Base-by-base conservation (phyloP, 2,888 invertebrate species). In the Spodoptera exigua region DNA sequence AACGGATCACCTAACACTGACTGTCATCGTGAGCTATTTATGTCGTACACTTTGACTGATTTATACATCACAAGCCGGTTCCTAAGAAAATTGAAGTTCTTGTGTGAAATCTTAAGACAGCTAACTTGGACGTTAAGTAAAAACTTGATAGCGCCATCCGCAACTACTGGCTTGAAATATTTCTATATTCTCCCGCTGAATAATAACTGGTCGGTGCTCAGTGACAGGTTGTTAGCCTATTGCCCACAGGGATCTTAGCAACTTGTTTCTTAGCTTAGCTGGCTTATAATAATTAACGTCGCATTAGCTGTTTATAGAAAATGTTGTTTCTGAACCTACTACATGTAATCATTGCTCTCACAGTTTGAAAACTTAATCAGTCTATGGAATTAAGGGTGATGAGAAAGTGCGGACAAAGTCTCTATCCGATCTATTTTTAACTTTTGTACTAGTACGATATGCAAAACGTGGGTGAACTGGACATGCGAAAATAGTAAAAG, bases 211-310 rank as follows among this genome's bases (percentile, higher is more conserved):
- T 32, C 35, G 34, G 49, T 36, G 16, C 37, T 18, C 35, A 45
- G 17, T 63, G 54, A 40, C 34, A 45, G 39, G 52, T 61, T 61
- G 53, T 53, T 61, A 35, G 44, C 45, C 47, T 68, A 64, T 52
- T 54, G 40, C 45, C 39, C n/a, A 39, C 44, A 65, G 59, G 43
- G 43, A 47, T 43, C 47, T n/a, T 34, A 16, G 52, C 40, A 63
- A 63, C 66, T 47, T 40, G 44, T 57, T 57, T 16, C 13, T 16
- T 18, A 18, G 18, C 21, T 55, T 18, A 45, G 35, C 13, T 60
- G 12, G 36, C 35, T n/a, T n/a, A n/a, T 51, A 59, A 27, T 13
- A 47, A 43, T 63, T 56, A 27, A 1, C 9, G 7, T 27, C 7
- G 27, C 27, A 1, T 27, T 27, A 27, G 27, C 27, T 27, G 5